Evolutionary conservation across 2,113 vertebrate species (phyloP).

Genomic region (Setophaga coronata): DNA sequence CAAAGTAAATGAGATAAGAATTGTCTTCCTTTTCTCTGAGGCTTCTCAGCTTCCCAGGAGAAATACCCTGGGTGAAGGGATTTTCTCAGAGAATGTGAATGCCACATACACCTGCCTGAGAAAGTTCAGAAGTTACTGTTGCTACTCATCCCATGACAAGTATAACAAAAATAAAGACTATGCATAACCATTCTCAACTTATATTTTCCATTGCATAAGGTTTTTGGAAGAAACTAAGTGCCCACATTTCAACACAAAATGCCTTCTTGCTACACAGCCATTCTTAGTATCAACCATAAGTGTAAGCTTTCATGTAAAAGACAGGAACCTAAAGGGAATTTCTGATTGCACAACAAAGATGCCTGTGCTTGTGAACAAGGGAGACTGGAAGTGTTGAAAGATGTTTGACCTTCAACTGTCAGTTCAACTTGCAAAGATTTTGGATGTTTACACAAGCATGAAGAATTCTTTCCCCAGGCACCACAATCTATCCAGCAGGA

Average conservation of each 20-base stretch:
- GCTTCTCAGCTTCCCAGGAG: no score
- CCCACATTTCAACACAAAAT: background rate
- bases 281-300: background rate
- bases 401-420: slow-evolving; percentile 23
- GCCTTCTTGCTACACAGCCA: background rate
- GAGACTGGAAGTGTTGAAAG: background rate
- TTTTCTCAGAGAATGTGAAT: no score
- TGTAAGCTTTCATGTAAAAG: background rate
- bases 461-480: background rate
- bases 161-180: background rate
- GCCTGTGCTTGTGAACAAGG: background rate
- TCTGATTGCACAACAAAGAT: background rate
- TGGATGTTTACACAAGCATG: background rate
- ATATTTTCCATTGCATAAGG: background rate
- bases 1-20: no score
- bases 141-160: background rate
- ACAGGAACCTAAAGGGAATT: background rate
- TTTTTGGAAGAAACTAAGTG: background rate
- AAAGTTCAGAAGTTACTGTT: background rate
- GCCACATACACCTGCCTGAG: background rate
- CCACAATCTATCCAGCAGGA: fast-evolving
- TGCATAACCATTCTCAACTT: background rate
- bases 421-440: background rate
- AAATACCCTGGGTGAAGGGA: no score
- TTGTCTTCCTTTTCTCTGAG: no score